Conservation (phyloP, 2,113 vertebrate species). For the Thinocorus orbignyianus region DNA sequence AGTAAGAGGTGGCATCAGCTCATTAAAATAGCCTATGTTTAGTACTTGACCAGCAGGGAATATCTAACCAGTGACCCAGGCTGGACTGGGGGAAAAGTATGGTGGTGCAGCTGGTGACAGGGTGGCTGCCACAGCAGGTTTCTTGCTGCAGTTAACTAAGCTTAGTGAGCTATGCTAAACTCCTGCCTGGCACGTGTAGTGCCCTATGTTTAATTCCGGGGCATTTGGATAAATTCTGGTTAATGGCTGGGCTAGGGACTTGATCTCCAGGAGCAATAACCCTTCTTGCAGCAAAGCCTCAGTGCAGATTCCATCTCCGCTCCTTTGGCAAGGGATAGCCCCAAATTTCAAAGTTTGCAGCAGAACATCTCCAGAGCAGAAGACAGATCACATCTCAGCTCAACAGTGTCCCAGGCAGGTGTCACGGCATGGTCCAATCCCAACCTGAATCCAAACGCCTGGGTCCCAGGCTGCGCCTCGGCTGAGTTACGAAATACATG, state of each 20-base stretch:
- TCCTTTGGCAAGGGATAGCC: not conserved
- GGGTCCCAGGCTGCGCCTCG: not conserved
- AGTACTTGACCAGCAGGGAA: not conserved
- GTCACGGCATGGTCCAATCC: not conserved
- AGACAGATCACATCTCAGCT: not conserved
- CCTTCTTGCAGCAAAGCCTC: not conserved
- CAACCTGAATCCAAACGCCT: not conserved
- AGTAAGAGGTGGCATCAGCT: not conserved
- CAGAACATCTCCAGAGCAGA: not conserved
- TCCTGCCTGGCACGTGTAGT: not conserved
- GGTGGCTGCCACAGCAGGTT: not conserved
- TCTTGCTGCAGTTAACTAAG: not conserved
- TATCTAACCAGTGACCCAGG: not conserved
- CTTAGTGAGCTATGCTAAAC: not conserved
- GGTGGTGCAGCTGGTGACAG: not conserved
- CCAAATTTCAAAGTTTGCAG: not conserved
- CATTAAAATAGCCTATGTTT: not conserved
- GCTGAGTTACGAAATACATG: not conserved
- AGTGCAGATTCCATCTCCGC: not conserved
- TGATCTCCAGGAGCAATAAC: not conserved
- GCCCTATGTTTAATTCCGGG: not conserved
- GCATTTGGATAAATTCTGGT: not conserved
- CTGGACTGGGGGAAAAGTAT: not conserved
- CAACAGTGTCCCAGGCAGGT: not conserved
- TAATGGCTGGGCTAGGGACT: not conserved